A percentile compares a stretch with the other conserved stretches of the same genome.
Conservation (phyloP, 2,113 vertebrate genomes). For the Erythrocebus patas region DNA sequence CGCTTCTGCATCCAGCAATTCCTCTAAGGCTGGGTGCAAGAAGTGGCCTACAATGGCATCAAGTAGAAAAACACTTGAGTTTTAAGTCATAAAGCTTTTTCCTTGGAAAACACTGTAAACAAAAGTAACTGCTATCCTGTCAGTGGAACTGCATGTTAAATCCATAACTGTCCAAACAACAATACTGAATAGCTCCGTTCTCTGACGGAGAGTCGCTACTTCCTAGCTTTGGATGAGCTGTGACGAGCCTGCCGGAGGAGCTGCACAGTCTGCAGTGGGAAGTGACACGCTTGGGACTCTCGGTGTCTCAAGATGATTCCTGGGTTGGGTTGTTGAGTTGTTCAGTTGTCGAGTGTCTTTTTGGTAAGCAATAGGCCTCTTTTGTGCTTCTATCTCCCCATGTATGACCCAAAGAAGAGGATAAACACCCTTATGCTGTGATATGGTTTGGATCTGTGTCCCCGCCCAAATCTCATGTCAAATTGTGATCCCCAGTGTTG, state of each 20-base stretch:
- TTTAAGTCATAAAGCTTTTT: neutral
- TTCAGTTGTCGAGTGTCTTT: neutral
- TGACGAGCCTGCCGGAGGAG: fast-evolving
- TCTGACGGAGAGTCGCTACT: neutral
- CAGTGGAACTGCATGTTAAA: neutral
- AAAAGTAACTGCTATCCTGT: neutral
- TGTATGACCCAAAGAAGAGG: neutral
- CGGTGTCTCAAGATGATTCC: neutral
- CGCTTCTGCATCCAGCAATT: neutral
- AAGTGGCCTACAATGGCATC: neutral
- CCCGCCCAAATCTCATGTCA: too few relatives aligned
- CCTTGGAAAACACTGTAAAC: neutral
- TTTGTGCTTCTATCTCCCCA: neutral
- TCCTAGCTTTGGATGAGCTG: fast-evolving
- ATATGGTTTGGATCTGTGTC: too few relatives aligned
- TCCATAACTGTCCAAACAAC: neutral
- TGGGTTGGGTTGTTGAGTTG: neutral
- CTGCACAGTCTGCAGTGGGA: fast-evolving
- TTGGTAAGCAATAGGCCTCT: neutral
- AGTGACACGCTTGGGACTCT: fast-evolving
- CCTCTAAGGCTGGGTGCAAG: fast-evolving
- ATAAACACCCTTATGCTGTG: neutral
- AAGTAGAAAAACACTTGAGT: neutral
- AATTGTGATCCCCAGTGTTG: too few relatives aligned
- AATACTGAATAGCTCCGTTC: neutral